Conservation (phyloP, 2,797 vertebrate species). For the Catostomus latipinnis region DNA sequence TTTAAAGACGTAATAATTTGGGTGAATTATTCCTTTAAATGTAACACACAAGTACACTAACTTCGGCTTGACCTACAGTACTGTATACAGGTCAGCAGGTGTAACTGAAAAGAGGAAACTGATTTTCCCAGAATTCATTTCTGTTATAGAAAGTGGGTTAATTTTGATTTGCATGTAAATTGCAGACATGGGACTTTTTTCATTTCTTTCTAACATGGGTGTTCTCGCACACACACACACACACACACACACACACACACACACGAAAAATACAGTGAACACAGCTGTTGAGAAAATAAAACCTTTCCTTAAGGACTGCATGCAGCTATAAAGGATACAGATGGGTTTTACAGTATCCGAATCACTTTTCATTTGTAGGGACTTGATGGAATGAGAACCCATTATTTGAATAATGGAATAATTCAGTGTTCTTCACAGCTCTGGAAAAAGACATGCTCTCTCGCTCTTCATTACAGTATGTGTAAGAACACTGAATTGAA, state of each 20-base stretch:
- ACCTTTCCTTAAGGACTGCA: constrained; percentile 40
- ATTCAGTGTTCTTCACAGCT: neutral
- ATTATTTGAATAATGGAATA: neutral
- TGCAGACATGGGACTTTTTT: constrained; percentile 40
- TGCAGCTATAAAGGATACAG: constrained; percentile 24
- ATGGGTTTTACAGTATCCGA: constrained; percentile 26
- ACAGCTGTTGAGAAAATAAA: constrained; percentile 21
- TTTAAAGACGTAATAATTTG: too few species aligned
- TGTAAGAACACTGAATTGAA: too few species aligned
- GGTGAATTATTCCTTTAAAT: neutral
- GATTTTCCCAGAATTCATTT: constrained; percentile 36
- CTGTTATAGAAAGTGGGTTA: constrained; percentile 8
- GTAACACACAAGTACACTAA: constrained; percentile 20
- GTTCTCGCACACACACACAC: constrained; percentile 25
- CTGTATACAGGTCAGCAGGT: too few species aligned
- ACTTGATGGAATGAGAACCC: neutral
- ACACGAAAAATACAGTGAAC: constrained; percentile 19
- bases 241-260: neutral
- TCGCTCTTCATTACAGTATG: too few species aligned
- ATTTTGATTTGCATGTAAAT: constrained; percentile 45
- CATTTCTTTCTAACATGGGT: constrained; percentile 23
- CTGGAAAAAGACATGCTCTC: neutral
- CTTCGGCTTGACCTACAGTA: constrained; percentile 18
- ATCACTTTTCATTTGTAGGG: neutral
- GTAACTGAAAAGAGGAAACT: neutral